Evolutionary conservation across 2,888 invertebrate genomes (phyloP), one percentile per base, ranked within the genome.

Genomic region (Priocnemis perturbator): DNA sequence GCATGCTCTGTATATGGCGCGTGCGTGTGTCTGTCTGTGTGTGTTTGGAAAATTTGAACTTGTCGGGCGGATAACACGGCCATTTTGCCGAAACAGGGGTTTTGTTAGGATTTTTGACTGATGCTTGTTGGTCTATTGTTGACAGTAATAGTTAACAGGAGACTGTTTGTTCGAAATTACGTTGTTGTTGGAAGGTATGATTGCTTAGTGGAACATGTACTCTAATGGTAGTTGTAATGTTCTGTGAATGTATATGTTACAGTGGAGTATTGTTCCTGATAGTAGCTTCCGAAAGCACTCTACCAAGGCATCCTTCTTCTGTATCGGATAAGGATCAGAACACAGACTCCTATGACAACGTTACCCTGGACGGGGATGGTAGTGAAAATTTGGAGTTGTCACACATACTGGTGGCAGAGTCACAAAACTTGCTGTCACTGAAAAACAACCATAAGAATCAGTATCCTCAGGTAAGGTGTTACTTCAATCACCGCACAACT

Each of bases 261-360:
- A 93, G 93, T 88, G 91, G 91, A 86, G 90, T 92, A 76, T 89
- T 92, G 75, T 92, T 92, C 87, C 87, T 92, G 76, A 89, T 92
- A 84, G 92, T 92, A 83, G 91, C 92, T 66, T 91, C 92, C 47
- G 92, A 93, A 85, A 91, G 89, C 58, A 79, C 78, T 78, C 90
- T 91, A 77, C 87, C 83, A 89, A 87, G 90, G 90, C 77, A 91
- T 87, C 88, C 63, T 21, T 14, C 53, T 47, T 45, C 30, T 5
- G 23, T 59, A 21, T 3, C 67, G 3, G 77, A 76, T 20, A 81
- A 69, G 30, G 81, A 81, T 67, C 76, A 77, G 55, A 69, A 58
- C 19, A 61, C 67, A 3, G 68, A 48, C 20, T 26, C 66, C 59
- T 74, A 76, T 17, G 78, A 80, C 52, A 87, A 86, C 69, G 60